These are phyloP conservation scores for Scomber japonicus DNA, from an alignment of 2,113 vertebrate genomes.

Conservation along the genomic window DNA sequence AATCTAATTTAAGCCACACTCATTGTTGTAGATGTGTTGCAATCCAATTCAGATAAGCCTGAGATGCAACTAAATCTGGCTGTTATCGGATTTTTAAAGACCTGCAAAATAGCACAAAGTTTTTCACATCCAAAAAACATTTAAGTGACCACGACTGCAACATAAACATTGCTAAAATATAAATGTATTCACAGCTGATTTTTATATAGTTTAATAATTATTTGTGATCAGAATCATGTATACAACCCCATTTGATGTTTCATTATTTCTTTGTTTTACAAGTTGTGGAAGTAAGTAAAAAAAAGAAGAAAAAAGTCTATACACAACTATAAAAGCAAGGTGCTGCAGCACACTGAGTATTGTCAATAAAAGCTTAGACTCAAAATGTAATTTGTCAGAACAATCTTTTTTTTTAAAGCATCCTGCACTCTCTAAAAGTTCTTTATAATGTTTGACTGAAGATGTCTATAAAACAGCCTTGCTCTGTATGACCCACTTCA, in stretches of 20 bases:
- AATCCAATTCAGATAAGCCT: neutral
- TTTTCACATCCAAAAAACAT: neutral
- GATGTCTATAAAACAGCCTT: conserved; percentile 26
- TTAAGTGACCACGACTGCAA: neutral
- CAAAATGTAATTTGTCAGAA: too few species aligned
- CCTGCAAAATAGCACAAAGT: neutral
- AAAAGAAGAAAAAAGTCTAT: neutral
- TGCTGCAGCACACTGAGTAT: neutral
- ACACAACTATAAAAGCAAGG: neutral
- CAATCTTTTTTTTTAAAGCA: neutral
- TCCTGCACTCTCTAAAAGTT: neutral
- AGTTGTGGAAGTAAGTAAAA: neutral
- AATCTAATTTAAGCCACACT: neutral
- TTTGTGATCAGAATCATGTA: too few species aligned
- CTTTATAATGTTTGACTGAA: conserved; percentile 19
- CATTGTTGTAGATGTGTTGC: neutral
- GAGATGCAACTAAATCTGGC: neutral
- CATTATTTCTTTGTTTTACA: neutral
- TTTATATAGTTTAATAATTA: too few species aligned
- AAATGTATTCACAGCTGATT: too few species aligned
- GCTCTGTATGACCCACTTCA: conserved; percentile 32
- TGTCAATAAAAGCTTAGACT: conserved; percentile 4
- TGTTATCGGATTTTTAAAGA: neutral
- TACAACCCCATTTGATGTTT: too few species aligned
- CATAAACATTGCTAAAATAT: neutral